Evolutionary conservation across 2,888 invertebrate genomes (phyloP).

Genomic region (Enchytraeus crypticus): DNA sequence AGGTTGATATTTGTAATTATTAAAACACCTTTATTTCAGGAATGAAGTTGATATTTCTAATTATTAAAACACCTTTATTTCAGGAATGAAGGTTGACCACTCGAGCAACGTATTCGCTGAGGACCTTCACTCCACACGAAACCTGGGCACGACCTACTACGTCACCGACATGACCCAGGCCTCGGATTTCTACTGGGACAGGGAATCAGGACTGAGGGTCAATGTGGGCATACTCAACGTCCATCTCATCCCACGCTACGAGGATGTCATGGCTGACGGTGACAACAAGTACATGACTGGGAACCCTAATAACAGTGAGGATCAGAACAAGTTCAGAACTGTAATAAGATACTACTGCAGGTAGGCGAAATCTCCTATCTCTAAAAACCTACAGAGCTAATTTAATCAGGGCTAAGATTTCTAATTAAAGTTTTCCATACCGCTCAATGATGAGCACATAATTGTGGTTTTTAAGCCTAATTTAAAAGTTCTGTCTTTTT

Average conservation of each 20-base stretch:
- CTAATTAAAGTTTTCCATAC: too few relatives aligned
- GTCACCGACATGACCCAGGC: conserved; percentile 37
- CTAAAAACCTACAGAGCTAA: too few relatives aligned
- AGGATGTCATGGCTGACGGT: conserved; percentile 37
- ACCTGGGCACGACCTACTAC: conserved; percentile 35
- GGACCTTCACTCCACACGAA: conserved; percentile 31
- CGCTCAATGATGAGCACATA: too few relatives aligned
- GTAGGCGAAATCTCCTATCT: conserved; percentile 29
- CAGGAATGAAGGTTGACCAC: conserved; percentile 22
- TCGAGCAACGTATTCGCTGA: conserved; percentile 43
- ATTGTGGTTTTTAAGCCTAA: too few relatives aligned
- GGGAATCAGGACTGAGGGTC: conserved; percentile 39
- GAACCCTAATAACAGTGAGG: conserved; percentile 27
- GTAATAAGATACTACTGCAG: conserved; percentile 38
- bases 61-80: too few relatives aligned
- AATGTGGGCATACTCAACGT: conserved; percentile 37
- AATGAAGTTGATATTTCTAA: too few relatives aligned
- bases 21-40: too few relatives aligned
- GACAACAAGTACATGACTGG: conserved; percentile 34
- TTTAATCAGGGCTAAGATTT: too few relatives aligned
- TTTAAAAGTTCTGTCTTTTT: too few relatives aligned
- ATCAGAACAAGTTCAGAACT: conserved; percentile 30
- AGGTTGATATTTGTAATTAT: too few relatives aligned
- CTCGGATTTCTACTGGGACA: conserved; percentile 37
- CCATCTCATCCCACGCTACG: conserved; percentile 41